phyloP scores from a whole-genome alignment of 1,140 invertebrate genomes.

The Bombyx mori region ASM3026992v2 NC_085131.1:2490001-2490500 shows the following conservation, averaged over 20 bases:
- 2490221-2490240: slow-evolving; percentile 42
- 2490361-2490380: too few species aligned
- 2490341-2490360: too few species aligned
- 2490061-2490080: slow-evolving; percentile 53
- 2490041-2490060: slow-evolving; percentile 36
- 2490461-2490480: too few species aligned
- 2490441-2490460: too few species aligned
- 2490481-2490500: too few species aligned
- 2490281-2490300: slow-evolving; percentile 48
- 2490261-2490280: slow-evolving; percentile 35
- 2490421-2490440: too few species aligned
- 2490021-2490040: slow-evolving; percentile 47
- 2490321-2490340: too few species aligned
- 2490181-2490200: slow-evolving; percentile 34
- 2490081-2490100: slow-evolving; percentile 58
- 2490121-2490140: slow-evolving; percentile 37
- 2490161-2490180: slow-evolving; percentile 48
- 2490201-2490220: slow-evolving; percentile 35
- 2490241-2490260: slow-evolving; percentile 25
- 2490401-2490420: too few species aligned
- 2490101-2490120: slow-evolving; percentile 54
- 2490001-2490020: slow-evolving; percentile 56
- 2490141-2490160: slow-evolving; percentile 43
- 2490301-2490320: background rate
- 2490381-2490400: too few species aligned